A percentile compares a stretch with the other conserved stretches of the same genome.
Conservation (phyloP, 2,113 vertebrate species). For the Symphodus melops region DNA sequence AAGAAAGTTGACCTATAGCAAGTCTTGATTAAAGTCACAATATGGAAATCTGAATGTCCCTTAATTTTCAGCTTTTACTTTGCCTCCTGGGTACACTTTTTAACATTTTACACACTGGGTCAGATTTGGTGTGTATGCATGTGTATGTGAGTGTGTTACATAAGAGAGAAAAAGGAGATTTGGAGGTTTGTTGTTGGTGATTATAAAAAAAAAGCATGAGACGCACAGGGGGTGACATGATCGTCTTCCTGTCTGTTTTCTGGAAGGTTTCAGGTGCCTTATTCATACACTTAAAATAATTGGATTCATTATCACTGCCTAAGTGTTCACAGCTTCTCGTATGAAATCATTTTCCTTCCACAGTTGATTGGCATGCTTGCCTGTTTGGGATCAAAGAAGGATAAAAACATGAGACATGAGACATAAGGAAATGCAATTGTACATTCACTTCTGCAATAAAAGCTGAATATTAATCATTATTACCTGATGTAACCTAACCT, state of each 20-base stretch:
- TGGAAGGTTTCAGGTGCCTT: neutral
- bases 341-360: neutral
- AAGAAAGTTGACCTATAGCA: conserved; percentile 39
- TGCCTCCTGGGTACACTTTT: neutral
- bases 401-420: too few relatives aligned
- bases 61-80: neutral
- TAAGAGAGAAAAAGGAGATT: neutral
- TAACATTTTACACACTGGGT: too few relatives aligned
- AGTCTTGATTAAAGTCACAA: conserved; percentile 20
- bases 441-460: conserved; percentile 6
- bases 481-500: conserved; percentile 35
- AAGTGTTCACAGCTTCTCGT: conserved; percentile 10
- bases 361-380: conserved; percentile 5
- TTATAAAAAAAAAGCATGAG: too few relatives aligned
- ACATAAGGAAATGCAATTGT: neutral
- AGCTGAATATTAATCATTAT: conserved; percentile 8
- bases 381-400: conserved; percentile 8
- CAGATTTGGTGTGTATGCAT: too few relatives aligned
- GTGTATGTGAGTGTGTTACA: neutral
- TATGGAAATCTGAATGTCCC: neutral
- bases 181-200: too few relatives aligned
- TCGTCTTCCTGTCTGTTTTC: too few relatives aligned
- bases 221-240: too few relatives aligned
- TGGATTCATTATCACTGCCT: conserved; percentile 7
- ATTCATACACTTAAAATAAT: conserved; percentile 3